Evolutionary conservation across 2,888 invertebrate species (phyloP).

Genomic region (Andrena minutula): DNA sequence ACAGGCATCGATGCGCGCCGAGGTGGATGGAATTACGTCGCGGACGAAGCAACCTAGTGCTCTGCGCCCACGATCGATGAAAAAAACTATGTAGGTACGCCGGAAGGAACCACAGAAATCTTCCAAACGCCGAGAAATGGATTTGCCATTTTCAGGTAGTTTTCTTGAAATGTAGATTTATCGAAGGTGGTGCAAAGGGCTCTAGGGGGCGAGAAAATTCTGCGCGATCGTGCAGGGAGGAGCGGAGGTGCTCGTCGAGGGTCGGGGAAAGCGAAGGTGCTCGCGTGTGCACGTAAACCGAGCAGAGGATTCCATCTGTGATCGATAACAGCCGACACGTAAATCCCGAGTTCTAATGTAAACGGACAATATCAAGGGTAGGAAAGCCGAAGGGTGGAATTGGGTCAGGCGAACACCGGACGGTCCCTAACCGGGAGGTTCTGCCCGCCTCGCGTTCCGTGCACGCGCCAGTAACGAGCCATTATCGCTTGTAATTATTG

Average conservation of each 20-base stretch:
- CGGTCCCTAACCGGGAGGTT: constrained; percentile 16
- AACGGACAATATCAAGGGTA: constrained; percentile 67
- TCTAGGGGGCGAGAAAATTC: not conserved
- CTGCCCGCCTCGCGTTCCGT: not conserved
- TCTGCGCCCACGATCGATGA: not conserved
- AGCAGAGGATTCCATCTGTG: constrained; percentile 48
- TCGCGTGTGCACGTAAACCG: constrained; percentile 34
- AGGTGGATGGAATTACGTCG: not conserved
- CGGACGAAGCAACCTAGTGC: not conserved
- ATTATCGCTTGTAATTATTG: constrained; percentile 30
- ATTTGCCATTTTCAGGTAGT: no score
- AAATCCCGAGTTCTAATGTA: constrained; percentile 63
- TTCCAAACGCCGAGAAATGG: no score
- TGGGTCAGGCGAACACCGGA: constrained; percentile 62
- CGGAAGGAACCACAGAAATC: no score
- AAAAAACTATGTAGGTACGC: not conserved
- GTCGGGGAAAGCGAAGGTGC: constrained; percentile 14
- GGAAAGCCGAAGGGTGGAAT: constrained; percentile 56
- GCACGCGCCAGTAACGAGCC: not conserved
- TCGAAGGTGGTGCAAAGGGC: no score
- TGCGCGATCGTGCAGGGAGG: not conserved
- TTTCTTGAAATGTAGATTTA: no score
- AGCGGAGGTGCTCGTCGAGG: not conserved
- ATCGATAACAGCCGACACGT: constrained; percentile 55
- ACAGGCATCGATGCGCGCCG: not conserved